These are phyloP conservation scores for Craseonycteris thonglongyai DNA, from an alignment of 2,113 vertebrate genomes.

Conservation along the genomic window DNA sequence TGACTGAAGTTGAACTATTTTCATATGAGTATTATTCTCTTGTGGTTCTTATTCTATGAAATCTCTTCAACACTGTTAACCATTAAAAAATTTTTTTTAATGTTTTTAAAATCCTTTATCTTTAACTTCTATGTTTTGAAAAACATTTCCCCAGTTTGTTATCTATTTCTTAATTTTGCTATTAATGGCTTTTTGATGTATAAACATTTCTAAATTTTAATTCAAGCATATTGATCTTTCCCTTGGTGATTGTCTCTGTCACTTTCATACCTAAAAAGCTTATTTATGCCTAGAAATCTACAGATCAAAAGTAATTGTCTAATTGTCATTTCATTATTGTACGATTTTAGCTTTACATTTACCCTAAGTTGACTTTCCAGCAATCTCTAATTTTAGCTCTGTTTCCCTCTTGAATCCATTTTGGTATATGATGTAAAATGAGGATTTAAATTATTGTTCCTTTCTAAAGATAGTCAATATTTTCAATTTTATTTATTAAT, in stretches of 20 bases:
- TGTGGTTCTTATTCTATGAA: neutral
- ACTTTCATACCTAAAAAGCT: neutral
- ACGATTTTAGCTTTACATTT: slow-evolving; percentile 2
- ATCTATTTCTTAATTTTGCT: neutral
- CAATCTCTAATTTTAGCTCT: neutral
- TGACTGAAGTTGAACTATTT: neutral
- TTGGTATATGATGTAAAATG: neutral
- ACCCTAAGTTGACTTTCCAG: neutral
- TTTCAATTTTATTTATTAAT: neutral
- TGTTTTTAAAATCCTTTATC: neutral
- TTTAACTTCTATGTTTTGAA: neutral
- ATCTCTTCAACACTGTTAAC: neutral
- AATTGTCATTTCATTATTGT: neutral
- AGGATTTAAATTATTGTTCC: neutral
- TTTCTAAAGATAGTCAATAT: neutral
- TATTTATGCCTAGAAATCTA: neutral
- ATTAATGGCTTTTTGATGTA: neutral
- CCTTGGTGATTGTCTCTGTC: neutral
- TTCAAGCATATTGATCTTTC: neutral
- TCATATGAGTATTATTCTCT: neutral
- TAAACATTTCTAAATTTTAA: neutral
- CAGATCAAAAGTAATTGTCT: neutral
- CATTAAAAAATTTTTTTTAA: neutral
- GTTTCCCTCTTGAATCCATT: neutral
- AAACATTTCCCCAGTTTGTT: neutral